Evolutionary conservation across 2,113 vertebrate species (phyloP).

Genomic region (Pseudonaja textilis): DNA sequence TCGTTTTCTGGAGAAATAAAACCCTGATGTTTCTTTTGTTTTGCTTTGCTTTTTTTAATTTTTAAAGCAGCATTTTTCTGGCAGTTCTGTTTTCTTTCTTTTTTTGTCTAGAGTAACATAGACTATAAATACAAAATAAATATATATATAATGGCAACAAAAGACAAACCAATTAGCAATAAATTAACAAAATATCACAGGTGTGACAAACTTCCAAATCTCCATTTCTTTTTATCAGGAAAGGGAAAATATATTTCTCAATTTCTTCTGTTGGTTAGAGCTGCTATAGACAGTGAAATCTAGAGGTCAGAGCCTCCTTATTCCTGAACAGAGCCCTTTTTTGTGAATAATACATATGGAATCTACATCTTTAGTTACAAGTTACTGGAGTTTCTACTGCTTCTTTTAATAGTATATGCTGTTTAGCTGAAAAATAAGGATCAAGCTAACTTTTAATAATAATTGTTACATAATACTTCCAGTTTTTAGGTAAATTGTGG

Average conservation of each 20-base stretch:
- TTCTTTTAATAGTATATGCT: neutral
- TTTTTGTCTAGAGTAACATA: neutral
- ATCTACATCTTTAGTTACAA: constrained; percentile 17
- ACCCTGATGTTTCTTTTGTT: neutral
- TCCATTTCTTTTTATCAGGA: neutral
- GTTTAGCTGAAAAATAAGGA: neutral
- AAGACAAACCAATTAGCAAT: neutral
- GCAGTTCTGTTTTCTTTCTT: constrained; percentile 25
- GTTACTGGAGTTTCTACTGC: neutral
- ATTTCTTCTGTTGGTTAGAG: neutral
- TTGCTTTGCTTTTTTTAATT: neutral
- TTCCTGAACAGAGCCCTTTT: neutral
- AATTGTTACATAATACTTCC: constrained; percentile 5
- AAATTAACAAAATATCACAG: neutral
- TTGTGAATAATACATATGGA: neutral
- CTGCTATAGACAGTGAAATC: neutral
- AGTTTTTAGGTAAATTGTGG: constrained; percentile 31
- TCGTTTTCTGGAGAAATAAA: neutral
- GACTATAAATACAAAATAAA: neutral
- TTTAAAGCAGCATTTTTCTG: constrained; percentile 27
- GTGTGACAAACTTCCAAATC: neutral
- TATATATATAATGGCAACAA: neutral
- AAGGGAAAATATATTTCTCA: neutral
- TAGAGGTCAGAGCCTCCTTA: neutral
- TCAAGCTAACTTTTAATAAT: constrained; percentile 27